Evolutionary conservation across 2,888 invertebrate genomes (phyloP), one percentile per base, ranked within the genome.

Genomic region (Amiota mariae): DNA sequence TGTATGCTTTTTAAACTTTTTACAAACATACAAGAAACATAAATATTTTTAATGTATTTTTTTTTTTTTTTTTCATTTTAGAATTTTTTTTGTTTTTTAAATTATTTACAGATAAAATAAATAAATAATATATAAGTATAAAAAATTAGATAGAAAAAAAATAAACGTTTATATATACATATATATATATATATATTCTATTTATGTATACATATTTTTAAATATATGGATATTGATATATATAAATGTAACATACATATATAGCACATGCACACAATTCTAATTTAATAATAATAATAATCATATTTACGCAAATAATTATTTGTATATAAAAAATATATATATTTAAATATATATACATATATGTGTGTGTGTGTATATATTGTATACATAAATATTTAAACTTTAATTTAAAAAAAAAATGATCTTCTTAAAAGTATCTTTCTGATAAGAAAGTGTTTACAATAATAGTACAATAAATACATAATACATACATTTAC

Each of bases 251-350:
- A 24, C n/a, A n/a, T n/a, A 24, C 10, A n/a, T 57, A 57, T 18
- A 57, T 57, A 57, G 57, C 57, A 57, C 57, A 57, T 57, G 57
- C 57, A 57, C 36, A 36, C 36, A 36, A 36, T 18, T 57, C 57
- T 57, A 57, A 57, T n/a, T 18, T 36, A 36, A 36, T 36, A 2
- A 36, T 36, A 36, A 36, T 36, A 36, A 6, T 36, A 2, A 36
- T 36, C 2, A 57, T 57, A 57, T 11, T 57, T 57, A 18, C 9
- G 2, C 2, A 57, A 57, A 18, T 57, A 9, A 57, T 57, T 57
- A 36, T 36, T 57, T 57, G 10, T 57, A 57, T 54, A 18, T 57
- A 57, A 57, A 57, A 57, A 15, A 57, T 57, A 57, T 18, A 57
- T 18, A 18, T 57, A 18, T 57, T 20, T 18, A 57, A 20, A 20